A percentile compares a stretch with the other conserved stretches of the same genome.
Evolutionary conservation across 2,113 vertebrate species (phyloP).

Genomic region (Pholis gunnellus): DNA sequence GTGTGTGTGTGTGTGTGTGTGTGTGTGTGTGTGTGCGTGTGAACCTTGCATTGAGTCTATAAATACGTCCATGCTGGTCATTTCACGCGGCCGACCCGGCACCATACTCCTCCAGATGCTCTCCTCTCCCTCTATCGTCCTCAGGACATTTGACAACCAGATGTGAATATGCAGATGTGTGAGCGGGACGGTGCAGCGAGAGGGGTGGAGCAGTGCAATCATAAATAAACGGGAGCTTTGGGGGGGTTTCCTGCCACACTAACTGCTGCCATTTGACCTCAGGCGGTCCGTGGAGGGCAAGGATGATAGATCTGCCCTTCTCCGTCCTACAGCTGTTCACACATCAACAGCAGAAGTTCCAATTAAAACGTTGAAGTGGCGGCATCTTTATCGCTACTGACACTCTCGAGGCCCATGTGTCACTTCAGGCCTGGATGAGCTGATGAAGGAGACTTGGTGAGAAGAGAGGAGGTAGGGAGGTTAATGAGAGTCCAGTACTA

Average conservation of each 20-base stretch:
- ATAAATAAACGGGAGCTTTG: constrained; percentile 78
- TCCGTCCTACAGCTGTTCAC: constrained; percentile 84
- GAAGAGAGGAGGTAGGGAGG: constrained; percentile 73
- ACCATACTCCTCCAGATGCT: constrained; percentile 60
- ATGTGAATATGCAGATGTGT: constrained; percentile 74
- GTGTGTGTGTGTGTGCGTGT: constrained; percentile 34
- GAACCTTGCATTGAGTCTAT: constrained; percentile 68
- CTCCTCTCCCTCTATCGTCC: constrained; percentile 26
- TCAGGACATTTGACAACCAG: constrained; percentile 48
- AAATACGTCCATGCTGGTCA: constrained; percentile 76
- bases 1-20: constrained; percentile 14
- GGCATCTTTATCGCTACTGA: constrained; percentile 82
- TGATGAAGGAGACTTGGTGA: constrained; percentile 78
- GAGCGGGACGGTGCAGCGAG: constrained; percentile 19
- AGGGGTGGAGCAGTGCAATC: constrained; percentile 62
- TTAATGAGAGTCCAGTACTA: constrained; percentile 80
- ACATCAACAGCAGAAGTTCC: constrained; percentile 83
- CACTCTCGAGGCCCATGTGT: constrained; percentile 77
- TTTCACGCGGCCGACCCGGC: constrained; percentile 53
- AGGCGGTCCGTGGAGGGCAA: constrained; percentile 70
- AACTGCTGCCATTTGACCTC: constrained; percentile 80
- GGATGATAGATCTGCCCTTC: constrained; percentile 83
- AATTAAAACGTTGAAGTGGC: constrained; percentile 83
- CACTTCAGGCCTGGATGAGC: constrained; percentile 80
- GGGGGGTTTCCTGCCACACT: constrained; percentile 75